Percentiles rank a stretch among this genome's conserved stretches.
These are phyloP conservation scores for Strigops habroptila DNA, from an alignment of 2,113 vertebrate genomes.

Conservation along the genomic window DNA sequence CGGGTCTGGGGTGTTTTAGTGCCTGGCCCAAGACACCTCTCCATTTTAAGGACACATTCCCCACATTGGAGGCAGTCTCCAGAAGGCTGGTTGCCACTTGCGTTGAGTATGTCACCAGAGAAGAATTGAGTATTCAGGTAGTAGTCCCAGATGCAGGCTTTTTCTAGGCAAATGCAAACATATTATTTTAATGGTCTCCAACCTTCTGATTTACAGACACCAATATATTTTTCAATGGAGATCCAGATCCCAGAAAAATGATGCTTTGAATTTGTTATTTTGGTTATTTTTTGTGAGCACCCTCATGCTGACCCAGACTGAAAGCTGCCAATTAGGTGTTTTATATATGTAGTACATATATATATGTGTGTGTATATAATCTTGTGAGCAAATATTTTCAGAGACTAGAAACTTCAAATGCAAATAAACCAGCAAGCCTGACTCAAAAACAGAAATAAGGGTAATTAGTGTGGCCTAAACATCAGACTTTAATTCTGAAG, in stretches of 20 bases:
- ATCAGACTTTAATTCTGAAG: background rate
- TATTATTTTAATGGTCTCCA: background rate
- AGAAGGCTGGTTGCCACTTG: background rate
- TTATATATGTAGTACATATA: background rate
- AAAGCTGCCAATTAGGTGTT: background rate
- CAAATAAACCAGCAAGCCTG: background rate
- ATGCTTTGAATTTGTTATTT: background rate
- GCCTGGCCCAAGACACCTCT: background rate
- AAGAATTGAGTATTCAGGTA: background rate
- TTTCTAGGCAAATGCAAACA: background rate
- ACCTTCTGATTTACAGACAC: background rate
- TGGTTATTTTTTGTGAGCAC: background rate
- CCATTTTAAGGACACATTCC: background rate
- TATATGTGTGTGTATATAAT: background rate
- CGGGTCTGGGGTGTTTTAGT: rapidly evolving
- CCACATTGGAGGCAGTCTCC: rapidly evolving
- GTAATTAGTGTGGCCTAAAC: background rate
- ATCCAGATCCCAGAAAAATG: background rate
- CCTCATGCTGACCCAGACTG: background rate
- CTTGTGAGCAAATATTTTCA: background rate
- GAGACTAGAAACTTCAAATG: background rate
- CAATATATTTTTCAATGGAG: background rate
- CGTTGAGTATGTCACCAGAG: background rate
- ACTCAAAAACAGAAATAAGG: background rate
- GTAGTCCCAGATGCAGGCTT: background rate